Percentiles rank a stretch among this genome's conserved stretches.
Conservation (phyloP, 1,140 invertebrate genomes). For the Euwallacea similis region DNA sequence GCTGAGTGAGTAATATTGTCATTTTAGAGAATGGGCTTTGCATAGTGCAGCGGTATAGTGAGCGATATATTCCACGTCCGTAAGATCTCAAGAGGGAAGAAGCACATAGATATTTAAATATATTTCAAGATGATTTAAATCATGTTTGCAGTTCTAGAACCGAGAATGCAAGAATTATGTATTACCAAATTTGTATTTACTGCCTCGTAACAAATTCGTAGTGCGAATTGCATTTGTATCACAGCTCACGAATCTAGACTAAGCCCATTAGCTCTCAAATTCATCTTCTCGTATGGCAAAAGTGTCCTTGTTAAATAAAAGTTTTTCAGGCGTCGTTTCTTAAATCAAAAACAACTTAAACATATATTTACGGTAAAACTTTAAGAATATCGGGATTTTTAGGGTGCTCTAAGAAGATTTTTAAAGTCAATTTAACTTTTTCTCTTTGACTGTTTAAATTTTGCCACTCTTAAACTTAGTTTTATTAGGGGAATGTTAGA, state of each 20-base stretch:
- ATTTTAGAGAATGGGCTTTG: constrained; percentile 3
- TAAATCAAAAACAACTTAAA: constrained; percentile 36
- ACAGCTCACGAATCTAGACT: neutral
- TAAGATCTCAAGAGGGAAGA: neutral
- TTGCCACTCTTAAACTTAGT: constrained; percentile 29
- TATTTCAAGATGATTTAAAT: no score
- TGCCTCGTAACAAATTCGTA: no score
- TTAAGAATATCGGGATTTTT: constrained; percentile 30
- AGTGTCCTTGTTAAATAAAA: constrained; percentile 30
- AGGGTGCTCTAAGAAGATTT: constrained; percentile 29
- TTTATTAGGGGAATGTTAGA: constrained; percentile 19
- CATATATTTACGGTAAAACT: constrained; percentile 34
- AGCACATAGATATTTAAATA: constrained; percentile 2
- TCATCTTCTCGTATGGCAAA: constrained; percentile 10
- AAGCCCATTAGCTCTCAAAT: constrained; percentile 1
- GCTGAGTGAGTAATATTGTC: constrained; percentile 4
- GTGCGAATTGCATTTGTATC: no score
- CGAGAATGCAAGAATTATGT: no score
- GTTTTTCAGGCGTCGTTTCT: constrained; percentile 26
- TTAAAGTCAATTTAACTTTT: constrained; percentile 37
- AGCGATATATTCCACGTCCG: neutral
- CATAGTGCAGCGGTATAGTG: neutral
- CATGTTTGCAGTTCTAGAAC: no score
- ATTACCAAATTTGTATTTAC: no score
- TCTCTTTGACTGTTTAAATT: constrained; percentile 33